phyloP scores from a whole-genome alignment of 2,113 vertebrate species.

The Aythya baeri region DNA sequence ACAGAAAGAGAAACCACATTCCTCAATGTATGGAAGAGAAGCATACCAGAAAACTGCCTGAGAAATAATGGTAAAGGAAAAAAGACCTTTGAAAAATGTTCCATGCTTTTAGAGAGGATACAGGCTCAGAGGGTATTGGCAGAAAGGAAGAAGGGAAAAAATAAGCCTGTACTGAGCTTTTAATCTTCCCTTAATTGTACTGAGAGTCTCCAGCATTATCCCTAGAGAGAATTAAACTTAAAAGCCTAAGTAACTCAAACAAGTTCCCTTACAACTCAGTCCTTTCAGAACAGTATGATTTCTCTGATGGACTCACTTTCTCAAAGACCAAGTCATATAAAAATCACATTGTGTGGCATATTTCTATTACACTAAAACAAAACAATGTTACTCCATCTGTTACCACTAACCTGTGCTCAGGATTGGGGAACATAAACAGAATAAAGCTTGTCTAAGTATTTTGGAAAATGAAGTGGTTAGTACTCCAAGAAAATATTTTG shows the following conservation, averaged over 20 bases:
- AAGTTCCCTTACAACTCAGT: slow-evolving; percentile 21
- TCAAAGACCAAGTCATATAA: background rate
- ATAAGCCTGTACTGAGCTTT: slow-evolving; percentile 51
- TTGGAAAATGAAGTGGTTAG: background rate
- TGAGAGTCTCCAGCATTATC: slow-evolving; percentile 25
- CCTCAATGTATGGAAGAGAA: background rate
- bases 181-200: slow-evolving; percentile 62
- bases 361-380: background rate
- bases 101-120: slow-evolving; percentile 3
- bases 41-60: background rate
- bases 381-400: background rate
- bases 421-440: background rate
- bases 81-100: slow-evolving; percentile 29
- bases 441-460: background rate
- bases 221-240: slow-evolving; percentile 48
- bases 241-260: slow-evolving; percentile 43
- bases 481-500: background rate
- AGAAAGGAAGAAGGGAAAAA: slow-evolving; percentile 40
- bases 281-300: background rate
- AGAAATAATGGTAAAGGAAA: background rate
- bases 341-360: background rate
- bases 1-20: background rate
- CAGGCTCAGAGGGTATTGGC: slow-evolving; percentile 21
- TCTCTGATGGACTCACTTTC: background rate
- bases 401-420: background rate